Conservation (phyloP, 2,797 vertebrate species). For the Pantherophis vulpinus region DNA sequence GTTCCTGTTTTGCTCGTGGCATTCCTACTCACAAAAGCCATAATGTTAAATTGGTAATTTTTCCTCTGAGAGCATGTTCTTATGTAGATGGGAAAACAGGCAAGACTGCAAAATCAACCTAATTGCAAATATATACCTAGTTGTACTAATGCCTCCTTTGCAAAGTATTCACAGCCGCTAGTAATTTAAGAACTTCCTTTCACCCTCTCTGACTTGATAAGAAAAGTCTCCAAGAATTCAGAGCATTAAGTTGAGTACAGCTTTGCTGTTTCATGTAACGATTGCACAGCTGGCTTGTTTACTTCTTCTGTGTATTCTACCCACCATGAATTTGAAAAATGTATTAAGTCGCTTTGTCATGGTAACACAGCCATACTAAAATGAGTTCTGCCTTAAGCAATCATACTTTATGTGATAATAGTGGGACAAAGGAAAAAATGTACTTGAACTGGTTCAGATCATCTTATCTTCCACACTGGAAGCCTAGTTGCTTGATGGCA, state of each 20-base stretch:
- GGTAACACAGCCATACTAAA: background rate
- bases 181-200: slow-evolving; percentile 4
- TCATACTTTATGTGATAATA: background rate
- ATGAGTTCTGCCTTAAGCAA: background rate
- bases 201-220: background rate
- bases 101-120: background rate
- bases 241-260: background rate
- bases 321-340: background rate
- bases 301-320: background rate
- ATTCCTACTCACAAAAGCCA: slow-evolving; percentile 9
- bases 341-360: background rate
- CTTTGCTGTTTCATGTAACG: background rate
- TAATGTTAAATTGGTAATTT: background rate
- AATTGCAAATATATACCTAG: background rate
- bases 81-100: background rate
- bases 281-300: background rate
- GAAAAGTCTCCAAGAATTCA: background rate
- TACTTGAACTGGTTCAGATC: background rate
- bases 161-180: slow-evolving; percentile 30
- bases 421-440: background rate
- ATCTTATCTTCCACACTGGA: background rate
- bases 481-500: background rate
- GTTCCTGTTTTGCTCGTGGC: background rate
- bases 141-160: slow-evolving; percentile 18
- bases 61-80: background rate